These are phyloP conservation scores for Polymixis lichenea DNA, from an alignment of 2,888 invertebrate species.

Conservation along the genomic window DNA sequence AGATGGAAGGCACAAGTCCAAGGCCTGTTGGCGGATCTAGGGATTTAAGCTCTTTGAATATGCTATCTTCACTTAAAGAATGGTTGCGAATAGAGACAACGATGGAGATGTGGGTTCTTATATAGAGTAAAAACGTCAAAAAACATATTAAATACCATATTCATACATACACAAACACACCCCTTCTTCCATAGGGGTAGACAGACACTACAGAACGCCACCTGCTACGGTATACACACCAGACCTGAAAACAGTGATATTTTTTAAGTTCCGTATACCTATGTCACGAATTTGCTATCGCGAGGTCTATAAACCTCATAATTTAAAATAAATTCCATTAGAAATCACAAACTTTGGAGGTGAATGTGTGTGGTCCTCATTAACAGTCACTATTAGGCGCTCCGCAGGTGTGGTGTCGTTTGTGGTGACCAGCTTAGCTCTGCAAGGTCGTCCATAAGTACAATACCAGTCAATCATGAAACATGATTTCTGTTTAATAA, in stretches of 20 bases:
- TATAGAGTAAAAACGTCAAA: too few relatives aligned
- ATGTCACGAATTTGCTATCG: background rate
- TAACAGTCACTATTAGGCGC: background rate
- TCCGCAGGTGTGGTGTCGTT: background rate
- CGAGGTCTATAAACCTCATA: background rate
- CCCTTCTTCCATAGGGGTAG: too few relatives aligned
- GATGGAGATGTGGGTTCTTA: too few relatives aligned
- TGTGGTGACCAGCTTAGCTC: background rate
- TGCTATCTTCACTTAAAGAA: too few relatives aligned
- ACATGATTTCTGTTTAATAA: background rate
- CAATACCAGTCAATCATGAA: background rate
- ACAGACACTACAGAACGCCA: too few relatives aligned
- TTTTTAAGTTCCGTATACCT: background rate
- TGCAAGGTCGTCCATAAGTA: background rate
- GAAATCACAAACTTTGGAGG: conserved; percentile 11
- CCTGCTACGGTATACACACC: too few relatives aligned
- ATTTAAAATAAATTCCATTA: conserved; percentile 18
- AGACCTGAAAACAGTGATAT: background rate
- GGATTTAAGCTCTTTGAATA: too few relatives aligned
- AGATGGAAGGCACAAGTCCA: too few relatives aligned
- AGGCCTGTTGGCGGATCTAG: too few relatives aligned
- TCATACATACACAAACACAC: too few relatives aligned
- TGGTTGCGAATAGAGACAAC: too few relatives aligned
- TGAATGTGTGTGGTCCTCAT: conserved; percentile 6
- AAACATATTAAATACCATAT: too few relatives aligned